Conservation (phyloP, 2,797 vertebrate genomes). For the Tinamus major region DNA sequence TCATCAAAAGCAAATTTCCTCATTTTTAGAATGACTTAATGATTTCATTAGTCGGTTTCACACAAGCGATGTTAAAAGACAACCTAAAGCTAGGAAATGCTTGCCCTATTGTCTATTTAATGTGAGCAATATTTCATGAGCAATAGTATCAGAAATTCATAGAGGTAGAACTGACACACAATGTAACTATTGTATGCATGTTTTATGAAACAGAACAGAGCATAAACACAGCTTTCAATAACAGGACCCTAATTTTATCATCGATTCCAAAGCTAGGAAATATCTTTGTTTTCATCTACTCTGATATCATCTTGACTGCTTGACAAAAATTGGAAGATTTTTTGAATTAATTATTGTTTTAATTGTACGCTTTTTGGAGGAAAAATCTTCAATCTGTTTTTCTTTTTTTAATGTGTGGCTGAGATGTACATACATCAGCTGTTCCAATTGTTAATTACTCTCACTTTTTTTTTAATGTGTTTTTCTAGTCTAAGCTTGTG, state of each 20-base stretch:
- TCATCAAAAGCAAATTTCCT: background rate
- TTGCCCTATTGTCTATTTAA: background rate
- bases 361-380: constrained; percentile 2
- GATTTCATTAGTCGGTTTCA: background rate
- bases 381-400: constrained; percentile 42
- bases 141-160: background rate
- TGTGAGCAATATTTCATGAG: too few relatives aligned
- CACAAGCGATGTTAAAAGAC: background rate
- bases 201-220: background rate
- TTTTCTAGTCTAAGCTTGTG: background rate
- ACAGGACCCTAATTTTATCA: background rate
- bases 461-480: background rate
- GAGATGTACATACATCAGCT: background rate
- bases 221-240: background rate
- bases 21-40: background rate
- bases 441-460: constrained; percentile 40
- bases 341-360: constrained; percentile 23
- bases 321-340: background rate
- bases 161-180: background rate
- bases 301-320: background rate
- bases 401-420: background rate
- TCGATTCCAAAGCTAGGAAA: background rate
- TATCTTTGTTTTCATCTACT: background rate
- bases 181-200: background rate
- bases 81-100: background rate